Evolutionary conservation across 2,888 invertebrate species (phyloP), one percentile per base, ranked within the genome.

Genomic region (Lomographa bimaculata): DNA sequence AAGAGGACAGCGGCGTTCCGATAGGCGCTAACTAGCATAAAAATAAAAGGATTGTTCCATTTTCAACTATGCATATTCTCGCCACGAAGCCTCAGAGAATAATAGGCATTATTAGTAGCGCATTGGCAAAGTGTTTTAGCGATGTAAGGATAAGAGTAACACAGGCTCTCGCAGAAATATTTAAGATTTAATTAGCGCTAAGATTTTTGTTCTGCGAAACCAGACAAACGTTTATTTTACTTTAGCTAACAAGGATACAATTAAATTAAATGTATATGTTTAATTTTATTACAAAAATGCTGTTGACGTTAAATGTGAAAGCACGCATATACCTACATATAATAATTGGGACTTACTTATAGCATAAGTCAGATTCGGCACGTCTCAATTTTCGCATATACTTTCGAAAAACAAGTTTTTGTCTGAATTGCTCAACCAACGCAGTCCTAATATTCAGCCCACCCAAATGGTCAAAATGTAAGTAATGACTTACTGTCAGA

Each of bases 51-150:
- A 12, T 16, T 29, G 41, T 24, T 36, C 36, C 42, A 36, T 42
- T 42, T 41, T 41, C 34, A 41, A 20, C 40, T 35, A 42, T 36
- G 35, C 35, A 42, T 30, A 35, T 30, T 42, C 36, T 26, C 42
- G 20, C 21, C 8, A 16, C 21, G 9, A 32, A 23, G 23, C 18
- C n/a, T 11, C 11, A 11, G 14, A 30, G 21, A 36, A 43, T 43
- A 43, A 43, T 36, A 43, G 32, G 10, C 27, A 33, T 37, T 37
- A 37, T 33, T 43, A 43, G 36, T 23, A 36, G 35, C 12, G 42
- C 30, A 32, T 21, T 26, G 42, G 42, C 42, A 35, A 34, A 40
- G 42, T 36, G 36, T 36, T 35, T 42, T 16, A 32, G 18, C 27
- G 42, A 37, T 43, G 42, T 33, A 19, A 23, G 41, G 42, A 37